These are phyloP conservation scores for Drosophila mercatorum DNA, from an alignment of 2,888 invertebrate species.

Conservation along the genomic window DNA sequence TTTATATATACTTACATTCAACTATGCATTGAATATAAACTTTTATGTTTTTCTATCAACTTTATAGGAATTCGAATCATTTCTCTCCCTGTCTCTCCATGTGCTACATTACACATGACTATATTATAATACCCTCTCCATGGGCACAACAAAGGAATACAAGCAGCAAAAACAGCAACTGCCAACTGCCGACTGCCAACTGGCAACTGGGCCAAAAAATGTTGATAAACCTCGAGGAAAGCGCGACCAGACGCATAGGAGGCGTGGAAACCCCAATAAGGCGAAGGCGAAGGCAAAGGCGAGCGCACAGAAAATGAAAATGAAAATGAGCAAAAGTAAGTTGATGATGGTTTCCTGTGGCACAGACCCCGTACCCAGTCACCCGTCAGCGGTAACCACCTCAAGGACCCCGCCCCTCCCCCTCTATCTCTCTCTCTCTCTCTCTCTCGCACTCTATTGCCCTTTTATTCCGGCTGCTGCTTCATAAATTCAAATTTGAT, in stretches of 20 bases:
- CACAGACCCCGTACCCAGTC: neutral
- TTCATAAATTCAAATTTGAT: constrained; percentile 78
- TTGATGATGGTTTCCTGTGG: constrained; percentile 42
- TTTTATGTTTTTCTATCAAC: no score
- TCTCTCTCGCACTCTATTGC: neutral
- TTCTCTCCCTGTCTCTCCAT: neutral
- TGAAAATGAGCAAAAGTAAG: constrained; percentile 73
- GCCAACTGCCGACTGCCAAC: neutral
- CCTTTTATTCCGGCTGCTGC: constrained; percentile 37
- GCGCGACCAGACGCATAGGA: constrained; percentile 30
- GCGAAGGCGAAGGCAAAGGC: constrained; percentile 15
- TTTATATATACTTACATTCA: no score
- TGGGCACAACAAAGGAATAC: constrained; percentile 1
- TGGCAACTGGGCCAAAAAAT: constrained; percentile 28
- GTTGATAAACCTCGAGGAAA: constrained; percentile 44
- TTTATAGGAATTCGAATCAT: neutral
- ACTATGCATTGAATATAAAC: no score
- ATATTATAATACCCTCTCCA: constrained; percentile 2
- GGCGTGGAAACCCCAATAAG: constrained; percentile 5
- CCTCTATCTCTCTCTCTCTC: no score
- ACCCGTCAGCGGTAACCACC: neutral
- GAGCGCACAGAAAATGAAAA: constrained; percentile 35
- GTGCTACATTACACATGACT: neutral
- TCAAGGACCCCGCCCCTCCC: neutral
- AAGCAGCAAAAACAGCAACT: constrained; percentile 15